Conservation (phyloP, 2,113 vertebrate species). For the Harpagus bidentatus region DNA sequence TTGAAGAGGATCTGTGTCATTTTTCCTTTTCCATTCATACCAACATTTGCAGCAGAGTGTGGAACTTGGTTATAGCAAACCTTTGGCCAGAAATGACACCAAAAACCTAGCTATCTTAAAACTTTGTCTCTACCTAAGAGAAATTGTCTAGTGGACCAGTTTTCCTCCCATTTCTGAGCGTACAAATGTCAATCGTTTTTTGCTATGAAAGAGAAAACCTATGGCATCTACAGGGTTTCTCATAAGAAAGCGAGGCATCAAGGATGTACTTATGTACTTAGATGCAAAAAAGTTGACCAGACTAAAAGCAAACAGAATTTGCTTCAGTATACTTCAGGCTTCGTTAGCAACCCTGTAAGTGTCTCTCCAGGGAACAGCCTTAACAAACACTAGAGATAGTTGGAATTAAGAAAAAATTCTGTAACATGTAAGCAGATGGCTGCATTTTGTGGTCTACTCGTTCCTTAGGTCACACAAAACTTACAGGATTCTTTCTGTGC, state of each 20-base stretch:
- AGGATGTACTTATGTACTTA: neutral
- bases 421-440: neutral
- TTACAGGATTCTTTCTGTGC: neutral
- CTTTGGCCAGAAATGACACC: neutral
- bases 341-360: neutral
- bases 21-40: neutral
- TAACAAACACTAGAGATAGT: neutral
- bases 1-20: neutral
- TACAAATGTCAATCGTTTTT: neutral
- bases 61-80: neutral
- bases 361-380: neutral
- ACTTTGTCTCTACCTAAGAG: neutral
- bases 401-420: neutral
- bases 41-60: neutral
- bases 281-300: neutral
- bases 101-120: neutral
- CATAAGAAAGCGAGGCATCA: neutral
- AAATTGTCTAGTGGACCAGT: neutral
- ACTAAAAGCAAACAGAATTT: neutral
- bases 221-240: neutral
- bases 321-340: neutral
- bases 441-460: neutral
- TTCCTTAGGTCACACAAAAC: neutral
- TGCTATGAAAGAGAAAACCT: neutral
- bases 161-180: neutral